Conservation (phyloP, 2,888 invertebrate genomes). For the Hypsopygia costalis region DNA sequence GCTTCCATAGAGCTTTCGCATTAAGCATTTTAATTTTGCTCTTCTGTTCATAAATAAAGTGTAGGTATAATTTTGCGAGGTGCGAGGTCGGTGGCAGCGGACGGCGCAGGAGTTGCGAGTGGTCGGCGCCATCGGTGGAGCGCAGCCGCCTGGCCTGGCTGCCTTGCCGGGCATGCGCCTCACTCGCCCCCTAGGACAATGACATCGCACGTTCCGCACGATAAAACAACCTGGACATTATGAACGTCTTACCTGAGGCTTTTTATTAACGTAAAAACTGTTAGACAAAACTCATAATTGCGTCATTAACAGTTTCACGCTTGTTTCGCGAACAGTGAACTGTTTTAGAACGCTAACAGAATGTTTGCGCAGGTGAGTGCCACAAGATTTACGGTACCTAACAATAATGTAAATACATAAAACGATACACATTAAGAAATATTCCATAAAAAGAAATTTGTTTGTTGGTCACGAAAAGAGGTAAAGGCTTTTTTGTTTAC, state of each 20-base stretch:
- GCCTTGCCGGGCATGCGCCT: conserved; percentile 36
- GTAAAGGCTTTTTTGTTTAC: conserved; percentile 38
- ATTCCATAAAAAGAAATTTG: conserved; percentile 33
- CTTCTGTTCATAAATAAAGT: not conserved
- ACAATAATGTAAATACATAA: conserved; percentile 10
- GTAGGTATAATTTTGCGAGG: conserved; percentile 1
- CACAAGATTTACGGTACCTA: conserved; percentile 19
- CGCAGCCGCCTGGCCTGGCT: conserved; percentile 12
- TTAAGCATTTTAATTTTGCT: conserved; percentile 5
- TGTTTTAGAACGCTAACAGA: conserved; percentile 31
- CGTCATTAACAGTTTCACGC: conserved; percentile 48
- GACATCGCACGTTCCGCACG: conserved; percentile 77
- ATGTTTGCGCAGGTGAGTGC: conserved; percentile 22
- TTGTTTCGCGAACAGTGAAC: conserved; percentile 47
- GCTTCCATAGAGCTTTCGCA: conserved; percentile 4
- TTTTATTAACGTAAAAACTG: conserved; percentile 52
- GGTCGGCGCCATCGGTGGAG: not conserved
- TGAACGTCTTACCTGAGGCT: conserved; percentile 47
- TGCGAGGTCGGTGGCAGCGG: conserved; percentile 27
- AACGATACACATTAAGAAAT: conserved; percentile 23
- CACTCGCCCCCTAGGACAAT: conserved; percentile 69
- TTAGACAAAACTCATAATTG: conserved; percentile 52
- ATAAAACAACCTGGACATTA: conserved; percentile 73
- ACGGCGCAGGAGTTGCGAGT: conserved; percentile 24
- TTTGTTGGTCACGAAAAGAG: conserved; percentile 50